Base-by-base conservation (phyloP, 2,797 vertebrate species). In the Xenentodon cancila region DNA sequence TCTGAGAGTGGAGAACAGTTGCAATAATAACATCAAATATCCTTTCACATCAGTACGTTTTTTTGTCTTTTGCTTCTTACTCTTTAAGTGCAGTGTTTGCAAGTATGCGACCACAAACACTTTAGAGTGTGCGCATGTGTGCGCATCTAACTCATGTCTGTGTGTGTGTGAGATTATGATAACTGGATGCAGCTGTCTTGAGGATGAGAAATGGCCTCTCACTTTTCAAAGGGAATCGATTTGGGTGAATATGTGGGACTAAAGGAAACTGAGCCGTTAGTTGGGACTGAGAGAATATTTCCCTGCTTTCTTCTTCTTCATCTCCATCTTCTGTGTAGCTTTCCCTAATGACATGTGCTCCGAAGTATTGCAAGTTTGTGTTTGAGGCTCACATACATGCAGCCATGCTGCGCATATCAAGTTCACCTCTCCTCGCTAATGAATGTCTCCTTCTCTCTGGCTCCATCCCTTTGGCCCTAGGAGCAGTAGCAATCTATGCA, bases 131-230 rank as follows among this genome's bases (percentile, higher is more conserved):
- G 19, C 54, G 3, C 25, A 7, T 43, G 19, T 58, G 44, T 55
- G 17, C 22, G 50, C 7, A 12, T 47, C 34, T 7, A 1, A 42
- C 18, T 42, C 17, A 42, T 32, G 53, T 67, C 25, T 49, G 53
- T 51, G n/a, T n/a, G 66, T 70, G 80, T 66, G 73, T 57, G 16
- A 64, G 61, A 73, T 70, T 81, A 50, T 74, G 19, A 80, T 80
- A 77, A 65, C 71, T 20, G 34, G 74, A 84, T 84, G 73, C 68
- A 57, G 80, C 77, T 67, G 75, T 84, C 69, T 65, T 44, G 47
- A 75, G 70, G 60, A 88, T 84, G 86, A 90, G 66, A 84, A 89
- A 88, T 84, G 68, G 82, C 84, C 75, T 68, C 82, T 75, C 67
- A 63, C 78, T 71, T 71, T 76, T 84, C 68, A 82, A 73, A 84